Conservation (phyloP, 2,113 vertebrate species). For the Anolis sagrei region DNA sequence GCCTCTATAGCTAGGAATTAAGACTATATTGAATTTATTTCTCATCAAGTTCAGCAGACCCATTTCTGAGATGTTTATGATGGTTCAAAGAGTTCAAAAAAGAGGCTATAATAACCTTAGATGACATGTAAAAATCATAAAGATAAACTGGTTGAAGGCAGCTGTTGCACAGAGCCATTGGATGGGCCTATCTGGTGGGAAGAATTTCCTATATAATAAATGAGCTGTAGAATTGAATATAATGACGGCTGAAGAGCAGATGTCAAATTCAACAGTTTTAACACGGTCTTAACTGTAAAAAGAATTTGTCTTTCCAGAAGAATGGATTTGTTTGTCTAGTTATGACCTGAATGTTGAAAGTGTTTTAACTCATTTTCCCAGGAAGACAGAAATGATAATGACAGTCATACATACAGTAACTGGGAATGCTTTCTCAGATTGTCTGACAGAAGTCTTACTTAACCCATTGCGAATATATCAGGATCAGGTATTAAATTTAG, state of each 20-base stretch:
- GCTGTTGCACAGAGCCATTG: background rate
- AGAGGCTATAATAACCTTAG: background rate
- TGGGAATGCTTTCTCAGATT: background rate
- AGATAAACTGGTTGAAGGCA: background rate
- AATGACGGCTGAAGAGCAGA: background rate
- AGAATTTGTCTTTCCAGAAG: constrained; percentile 7
- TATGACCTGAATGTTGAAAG: background rate
- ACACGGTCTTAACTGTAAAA: constrained; percentile 20
- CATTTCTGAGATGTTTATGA: background rate
- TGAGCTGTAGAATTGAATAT: constrained; percentile 1
- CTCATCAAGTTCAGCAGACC: background rate
- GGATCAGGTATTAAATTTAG: background rate
- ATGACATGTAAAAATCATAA: background rate
- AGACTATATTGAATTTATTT: background rate
- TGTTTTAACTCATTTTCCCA: background rate
- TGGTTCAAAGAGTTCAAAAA: constrained; percentile 14
- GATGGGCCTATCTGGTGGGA: background rate
- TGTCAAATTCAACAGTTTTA: background rate
- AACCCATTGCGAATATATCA: background rate
- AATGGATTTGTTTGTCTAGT: background rate
- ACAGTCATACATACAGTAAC: background rate
- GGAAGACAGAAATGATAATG: background rate
- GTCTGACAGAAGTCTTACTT: background rate
- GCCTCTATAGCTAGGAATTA: background rate
- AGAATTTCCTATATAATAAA: constrained; percentile 5